Conservation (phyloP, 1,140 invertebrate genomes). For the Leguminivora glycinivorella region DNA sequence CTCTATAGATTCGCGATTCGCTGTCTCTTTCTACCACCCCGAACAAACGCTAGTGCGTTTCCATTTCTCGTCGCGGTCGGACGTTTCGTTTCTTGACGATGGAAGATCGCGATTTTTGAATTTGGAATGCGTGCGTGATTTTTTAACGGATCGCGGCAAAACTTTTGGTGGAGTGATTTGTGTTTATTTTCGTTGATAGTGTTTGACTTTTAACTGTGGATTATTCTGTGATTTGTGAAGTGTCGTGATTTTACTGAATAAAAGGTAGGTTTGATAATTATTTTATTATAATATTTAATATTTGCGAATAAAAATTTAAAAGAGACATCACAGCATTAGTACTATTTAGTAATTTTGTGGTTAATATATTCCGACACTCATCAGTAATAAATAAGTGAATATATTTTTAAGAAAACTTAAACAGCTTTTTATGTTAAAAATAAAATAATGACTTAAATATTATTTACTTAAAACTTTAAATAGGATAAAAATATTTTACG, state of each 20-base stretch:
- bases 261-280: neutral
- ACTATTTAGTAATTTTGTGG: no score
- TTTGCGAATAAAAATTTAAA: no score
- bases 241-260: slow-evolving; percentile 18
- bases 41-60: slow-evolving; percentile 61
- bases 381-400: no score
- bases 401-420: no score
- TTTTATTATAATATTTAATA: no score
- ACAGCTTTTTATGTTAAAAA: no score
- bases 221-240: neutral
- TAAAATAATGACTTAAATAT: no score
- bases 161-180: slow-evolving; percentile 11
- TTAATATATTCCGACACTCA: no score
- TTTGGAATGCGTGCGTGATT: slow-evolving; percentile 36
- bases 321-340: no score
- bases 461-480: no score
- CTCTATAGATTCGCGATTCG: slow-evolving; percentile 54
- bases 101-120: slow-evolving; percentile 48
- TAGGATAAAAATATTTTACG: no score
- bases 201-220: slow-evolving; percentile 18
- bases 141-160: neutral
- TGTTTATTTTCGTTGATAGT: neutral
- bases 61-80: slow-evolving; percentile 40
- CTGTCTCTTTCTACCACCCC: slow-evolving; percentile 54
- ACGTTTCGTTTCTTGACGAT: slow-evolving; percentile 35